A percentile compares a stretch with the other conserved stretches of the same genome.
Conservation (phyloP, 1,140 invertebrate species). For the Colletes latitarsis region DNA sequence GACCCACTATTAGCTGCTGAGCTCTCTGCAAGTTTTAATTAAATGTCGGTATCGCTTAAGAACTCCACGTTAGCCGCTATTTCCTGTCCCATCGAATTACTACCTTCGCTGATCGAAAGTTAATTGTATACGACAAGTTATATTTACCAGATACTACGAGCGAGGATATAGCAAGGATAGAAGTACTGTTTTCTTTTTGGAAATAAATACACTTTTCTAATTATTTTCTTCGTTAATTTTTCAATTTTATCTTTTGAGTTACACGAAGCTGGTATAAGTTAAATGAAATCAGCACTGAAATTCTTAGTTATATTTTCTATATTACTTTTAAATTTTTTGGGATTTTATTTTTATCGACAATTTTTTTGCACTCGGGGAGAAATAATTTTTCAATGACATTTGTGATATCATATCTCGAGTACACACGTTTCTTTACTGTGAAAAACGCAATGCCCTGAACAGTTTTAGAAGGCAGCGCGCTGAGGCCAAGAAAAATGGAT, state of each 20-base stretch:
- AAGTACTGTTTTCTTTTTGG: too few relatives aligned
- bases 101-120: background rate
- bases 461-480: background rate
- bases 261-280: too few relatives aligned
- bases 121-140: background rate
- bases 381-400: too few relatives aligned
- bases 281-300: background rate
- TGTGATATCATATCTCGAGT: background rate
- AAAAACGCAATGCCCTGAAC: background rate
- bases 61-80: background rate
- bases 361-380: too few relatives aligned
- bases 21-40: conserved; percentile 6
- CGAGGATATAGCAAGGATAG: background rate
- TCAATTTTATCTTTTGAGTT: too few relatives aligned
- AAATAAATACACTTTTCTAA: too few relatives aligned
- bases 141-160: background rate
- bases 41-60: background rate
- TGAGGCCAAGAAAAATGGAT: background rate
- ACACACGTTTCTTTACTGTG: background rate
- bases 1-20: too few relatives aligned
- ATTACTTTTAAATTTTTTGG: too few relatives aligned
- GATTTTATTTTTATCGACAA: too few relatives aligned
- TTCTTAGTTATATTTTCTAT: background rate
- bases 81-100: background rate
- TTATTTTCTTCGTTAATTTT: too few relatives aligned